A percentile compares a stretch with the other conserved stretches of the same genome.
phyloP scores from a whole-genome alignment of 2,888 invertebrate species.

The Opisthograptis luteolata region DNA sequence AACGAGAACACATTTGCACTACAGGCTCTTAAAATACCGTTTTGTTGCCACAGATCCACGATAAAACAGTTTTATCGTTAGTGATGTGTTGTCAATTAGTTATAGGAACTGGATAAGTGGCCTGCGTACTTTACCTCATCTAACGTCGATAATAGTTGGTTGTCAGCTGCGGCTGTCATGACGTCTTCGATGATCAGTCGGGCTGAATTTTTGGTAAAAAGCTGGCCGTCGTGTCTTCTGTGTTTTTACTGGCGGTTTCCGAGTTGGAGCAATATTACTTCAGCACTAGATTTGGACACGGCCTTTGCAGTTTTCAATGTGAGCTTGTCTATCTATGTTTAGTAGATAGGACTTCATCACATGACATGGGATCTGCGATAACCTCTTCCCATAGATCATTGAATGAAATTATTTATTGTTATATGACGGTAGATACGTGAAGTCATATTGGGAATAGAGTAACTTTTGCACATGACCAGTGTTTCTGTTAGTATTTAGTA shows the following conservation, averaged over 20 bases:
- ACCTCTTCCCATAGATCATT: too few relatives aligned
- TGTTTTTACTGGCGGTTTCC: not conserved
- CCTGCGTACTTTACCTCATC: slow-evolving; percentile 10
- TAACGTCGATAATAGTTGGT: not conserved
- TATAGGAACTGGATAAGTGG: not conserved
- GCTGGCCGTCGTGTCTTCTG: not conserved
- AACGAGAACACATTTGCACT: not conserved
- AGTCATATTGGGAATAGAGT: too few relatives aligned
- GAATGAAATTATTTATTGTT: too few relatives aligned
- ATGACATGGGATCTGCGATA: not conserved
- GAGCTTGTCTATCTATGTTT: too few relatives aligned
- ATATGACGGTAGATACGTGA: too few relatives aligned
- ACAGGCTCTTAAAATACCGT: not conserved
- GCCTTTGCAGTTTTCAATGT: not conserved
- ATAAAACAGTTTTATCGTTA: slow-evolving; percentile 2
- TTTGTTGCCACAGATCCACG: slow-evolving; percentile 7
- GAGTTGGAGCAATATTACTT: not conserved
- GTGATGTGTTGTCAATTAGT: slow-evolving; percentile 2
- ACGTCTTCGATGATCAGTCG: not conserved
- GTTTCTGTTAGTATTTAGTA: too few relatives aligned
- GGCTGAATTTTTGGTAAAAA: not conserved
- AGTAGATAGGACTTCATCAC: too few relatives aligned
- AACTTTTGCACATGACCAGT: too few relatives aligned
- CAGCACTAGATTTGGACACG: not conserved
- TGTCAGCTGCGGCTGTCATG: not conserved